Evolutionary conservation across 2,888 invertebrate genomes (phyloP).

Genomic region (Kryphioiulus occultus): DNA sequence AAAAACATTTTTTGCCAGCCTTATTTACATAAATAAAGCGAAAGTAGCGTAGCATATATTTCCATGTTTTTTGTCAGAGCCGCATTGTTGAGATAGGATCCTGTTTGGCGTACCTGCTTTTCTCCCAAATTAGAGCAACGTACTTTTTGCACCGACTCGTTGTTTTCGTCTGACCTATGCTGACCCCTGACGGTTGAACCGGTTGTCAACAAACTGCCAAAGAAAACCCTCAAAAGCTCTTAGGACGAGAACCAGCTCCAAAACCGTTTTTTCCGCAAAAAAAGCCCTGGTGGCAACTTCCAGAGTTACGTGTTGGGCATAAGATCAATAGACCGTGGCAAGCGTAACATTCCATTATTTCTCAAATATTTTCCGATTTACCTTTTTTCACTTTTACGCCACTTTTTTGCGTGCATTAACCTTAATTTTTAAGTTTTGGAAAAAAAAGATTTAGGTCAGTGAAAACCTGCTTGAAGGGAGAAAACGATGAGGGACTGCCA

Average conservation of each 20-base stretch:
- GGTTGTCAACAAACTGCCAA: neutral
- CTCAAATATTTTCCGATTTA: neutral
- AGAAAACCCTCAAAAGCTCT: neutral
- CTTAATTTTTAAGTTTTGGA: conserved; percentile 42
- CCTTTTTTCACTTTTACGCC: neutral
- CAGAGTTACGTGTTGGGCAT: neutral
- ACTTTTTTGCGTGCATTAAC: conserved; percentile 45
- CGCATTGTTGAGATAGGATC: conserved; percentile 8
- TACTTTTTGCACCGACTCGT: neutral
- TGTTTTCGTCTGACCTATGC: neutral
- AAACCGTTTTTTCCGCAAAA: neutral
- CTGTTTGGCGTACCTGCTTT: conserved; percentile 9
- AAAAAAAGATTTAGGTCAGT: conserved; percentile 46
- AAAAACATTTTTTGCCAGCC: neutral
- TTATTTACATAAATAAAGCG: conserved; percentile 36
- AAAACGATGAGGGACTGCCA: conserved; percentile 34
- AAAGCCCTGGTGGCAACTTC: conserved; percentile 13
- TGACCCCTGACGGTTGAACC: conserved; percentile 30
- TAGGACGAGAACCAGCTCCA: neutral
- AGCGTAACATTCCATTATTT: conserved; percentile 24
- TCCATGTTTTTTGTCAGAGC: neutral
- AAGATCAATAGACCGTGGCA: neutral
- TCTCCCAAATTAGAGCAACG: conserved; percentile 19
- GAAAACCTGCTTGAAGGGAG: conserved; percentile 39
- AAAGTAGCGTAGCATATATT: conserved; percentile 39